Percentiles rank a stretch among this genome's conserved stretches.
phyloP scores from a whole-genome alignment of 2,797 vertebrate genomes.

The Alauda arvensis region DNA sequence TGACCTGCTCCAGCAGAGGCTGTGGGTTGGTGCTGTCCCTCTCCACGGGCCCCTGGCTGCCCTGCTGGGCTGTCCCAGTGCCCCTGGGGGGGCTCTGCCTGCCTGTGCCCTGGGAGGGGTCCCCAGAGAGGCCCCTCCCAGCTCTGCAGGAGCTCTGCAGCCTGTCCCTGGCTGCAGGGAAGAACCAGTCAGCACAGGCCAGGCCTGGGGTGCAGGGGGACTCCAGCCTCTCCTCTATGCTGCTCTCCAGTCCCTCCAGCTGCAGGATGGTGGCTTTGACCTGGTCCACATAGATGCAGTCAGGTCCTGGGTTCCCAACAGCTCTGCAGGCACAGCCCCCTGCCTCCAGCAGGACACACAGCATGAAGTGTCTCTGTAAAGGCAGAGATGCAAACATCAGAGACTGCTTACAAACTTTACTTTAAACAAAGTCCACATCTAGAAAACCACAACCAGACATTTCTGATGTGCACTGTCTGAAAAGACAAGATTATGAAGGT shows the following conservation, averaged over 20 bases:
- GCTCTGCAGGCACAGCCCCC: constrained; percentile 86
- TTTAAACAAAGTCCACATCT: not conserved
- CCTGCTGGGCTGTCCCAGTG: constrained; percentile 66
- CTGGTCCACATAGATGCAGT: constrained; percentile 93
- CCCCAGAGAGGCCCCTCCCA: constrained; percentile 75
- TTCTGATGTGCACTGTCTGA: not conserved
- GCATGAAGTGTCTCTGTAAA: constrained; percentile 86
- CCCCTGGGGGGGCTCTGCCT: constrained; percentile 78
- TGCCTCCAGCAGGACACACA: constrained; percentile 91
- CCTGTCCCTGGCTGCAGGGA: constrained; percentile 78
- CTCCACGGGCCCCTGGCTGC: constrained; percentile 68
- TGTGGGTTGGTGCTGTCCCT: constrained; percentile 61
- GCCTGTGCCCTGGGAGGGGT: constrained; percentile 61
- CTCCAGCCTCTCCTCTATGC: constrained; percentile 81
- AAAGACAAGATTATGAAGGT: not conserved
- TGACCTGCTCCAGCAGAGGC: constrained; percentile 65
- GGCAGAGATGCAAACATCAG: not conserved
- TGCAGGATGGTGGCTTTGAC: constrained; percentile 89
- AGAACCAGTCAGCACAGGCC: constrained; percentile 90
- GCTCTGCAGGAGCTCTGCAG: constrained; percentile 71
- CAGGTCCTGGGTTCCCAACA: constrained; percentile 85
- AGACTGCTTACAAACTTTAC: not conserved
- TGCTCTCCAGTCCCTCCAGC: constrained; percentile 79
- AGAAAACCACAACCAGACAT: not conserved
- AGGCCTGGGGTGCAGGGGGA: constrained; percentile 79